Evolutionary conservation across 1,140 invertebrate genomes (phyloP).

Genomic region (Penaeus vannamei): DNA sequence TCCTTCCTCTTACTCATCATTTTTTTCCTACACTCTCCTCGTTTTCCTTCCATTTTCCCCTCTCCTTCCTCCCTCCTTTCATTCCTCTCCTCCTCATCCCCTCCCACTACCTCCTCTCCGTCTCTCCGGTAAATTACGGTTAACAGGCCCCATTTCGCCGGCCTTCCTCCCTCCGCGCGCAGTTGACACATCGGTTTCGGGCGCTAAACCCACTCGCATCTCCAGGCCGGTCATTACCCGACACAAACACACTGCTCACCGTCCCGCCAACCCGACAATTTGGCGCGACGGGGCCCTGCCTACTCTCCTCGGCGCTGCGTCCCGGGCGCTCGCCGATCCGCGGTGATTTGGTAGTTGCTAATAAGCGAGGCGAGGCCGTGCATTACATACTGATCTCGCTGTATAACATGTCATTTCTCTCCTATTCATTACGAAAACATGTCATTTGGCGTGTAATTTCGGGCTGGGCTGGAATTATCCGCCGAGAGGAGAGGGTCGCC

Average conservation of each 20-base stretch:
- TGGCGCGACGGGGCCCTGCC: slow-evolving; percentile 31
- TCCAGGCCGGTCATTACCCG: slow-evolving; percentile 38
- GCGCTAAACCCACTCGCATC: slow-evolving; percentile 44
- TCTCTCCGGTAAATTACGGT: neutral
- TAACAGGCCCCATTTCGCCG: no score
- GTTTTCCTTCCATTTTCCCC: neutral
- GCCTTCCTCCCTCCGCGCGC: no score
- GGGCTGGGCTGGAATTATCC: neutral
- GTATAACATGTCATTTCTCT: slow-evolving; percentile 60
- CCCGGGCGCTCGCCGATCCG: slow-evolving; percentile 19
- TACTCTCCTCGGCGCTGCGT: slow-evolving; percentile 7
- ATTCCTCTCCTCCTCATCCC: neutral
- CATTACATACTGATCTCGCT: slow-evolving; percentile 42
- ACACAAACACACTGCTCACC: slow-evolving; percentile 53
- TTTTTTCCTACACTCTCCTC: neutral
- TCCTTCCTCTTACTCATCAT: neutral
- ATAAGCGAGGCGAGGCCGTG: slow-evolving; percentile 40
- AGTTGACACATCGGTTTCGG: neutral
- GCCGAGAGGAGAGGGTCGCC: neutral
- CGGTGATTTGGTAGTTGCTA: slow-evolving; percentile 59
- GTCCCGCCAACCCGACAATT: slow-evolving; percentile 34
- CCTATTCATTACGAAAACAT: slow-evolving; percentile 63
- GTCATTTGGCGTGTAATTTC: slow-evolving; percentile 59
- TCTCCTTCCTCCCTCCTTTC: neutral
- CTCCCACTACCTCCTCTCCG: neutral